Conservation (phyloP, 1,140 invertebrate genomes). For the Triops longicaudatus region DNA sequence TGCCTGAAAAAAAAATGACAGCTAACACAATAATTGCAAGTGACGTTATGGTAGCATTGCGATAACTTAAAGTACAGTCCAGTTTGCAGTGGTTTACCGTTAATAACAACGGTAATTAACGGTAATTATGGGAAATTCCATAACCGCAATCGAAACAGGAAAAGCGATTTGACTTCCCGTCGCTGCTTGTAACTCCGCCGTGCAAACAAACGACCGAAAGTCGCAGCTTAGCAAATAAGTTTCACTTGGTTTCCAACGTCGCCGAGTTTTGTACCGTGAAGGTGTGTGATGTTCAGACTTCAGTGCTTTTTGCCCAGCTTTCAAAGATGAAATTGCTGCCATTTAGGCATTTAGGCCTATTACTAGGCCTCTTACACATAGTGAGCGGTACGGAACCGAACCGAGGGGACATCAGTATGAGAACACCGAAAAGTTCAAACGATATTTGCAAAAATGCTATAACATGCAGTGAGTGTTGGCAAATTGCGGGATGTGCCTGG, state of each 20-base stretch:
- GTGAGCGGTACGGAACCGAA: background rate
- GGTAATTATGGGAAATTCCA: background rate
- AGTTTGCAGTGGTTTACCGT: no score
- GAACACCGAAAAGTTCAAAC: background rate
- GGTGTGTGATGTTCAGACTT: background rate
- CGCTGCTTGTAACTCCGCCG: background rate
- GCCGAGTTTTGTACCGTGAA: background rate
- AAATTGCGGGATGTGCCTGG: background rate
- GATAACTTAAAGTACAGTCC: no score
- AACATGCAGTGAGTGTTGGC: conserved; percentile 1
- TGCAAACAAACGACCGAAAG: background rate
- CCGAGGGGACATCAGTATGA: background rate
- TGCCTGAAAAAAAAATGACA: no score
- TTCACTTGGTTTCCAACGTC: background rate
- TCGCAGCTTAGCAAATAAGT: background rate
- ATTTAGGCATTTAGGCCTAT: background rate
- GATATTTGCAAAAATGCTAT: background rate
- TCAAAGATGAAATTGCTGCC: background rate
- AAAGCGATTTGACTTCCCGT: conserved; percentile 2
- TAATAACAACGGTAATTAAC: no score
- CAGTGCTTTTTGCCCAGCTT: background rate
- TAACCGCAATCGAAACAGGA: background rate
- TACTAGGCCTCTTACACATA: background rate
- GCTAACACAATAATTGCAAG: no score
- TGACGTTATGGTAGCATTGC: no score